Conservation (phyloP, 2,888 invertebrate genomes). For the Elegia similella region DNA sequence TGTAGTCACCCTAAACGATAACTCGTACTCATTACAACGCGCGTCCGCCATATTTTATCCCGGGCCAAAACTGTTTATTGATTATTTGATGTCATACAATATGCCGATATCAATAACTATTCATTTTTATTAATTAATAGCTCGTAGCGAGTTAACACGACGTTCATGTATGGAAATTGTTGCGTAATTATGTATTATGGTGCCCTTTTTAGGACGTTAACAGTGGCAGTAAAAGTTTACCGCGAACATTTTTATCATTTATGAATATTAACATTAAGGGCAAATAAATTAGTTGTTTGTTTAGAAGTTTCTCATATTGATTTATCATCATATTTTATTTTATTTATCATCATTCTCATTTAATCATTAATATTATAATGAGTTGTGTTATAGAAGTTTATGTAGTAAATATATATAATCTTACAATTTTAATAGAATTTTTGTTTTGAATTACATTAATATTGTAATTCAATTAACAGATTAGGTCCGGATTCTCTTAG, state of each 20-base stretch:
- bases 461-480: too few species aligned
- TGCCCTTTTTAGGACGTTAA: conserved; percentile 8
- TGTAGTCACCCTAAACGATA: conserved; percentile 8
- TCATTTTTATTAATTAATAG: conserved; percentile 7
- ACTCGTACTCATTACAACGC: not conserved
- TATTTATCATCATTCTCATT: too few species aligned
- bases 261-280: not conserved
- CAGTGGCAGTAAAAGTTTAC: not conserved
- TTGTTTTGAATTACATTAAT: too few species aligned
- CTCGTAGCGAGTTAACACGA: conserved; percentile 7
- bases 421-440: too few species aligned
- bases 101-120: conserved; percentile 5
- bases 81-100: conserved; percentile 3
- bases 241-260: conserved; percentile 2
- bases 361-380: too few species aligned
- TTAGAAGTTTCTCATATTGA: too few species aligned
- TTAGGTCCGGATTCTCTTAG: too few species aligned
- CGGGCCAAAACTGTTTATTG: conserved; percentile 1
- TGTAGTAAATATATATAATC: too few species aligned
- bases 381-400: too few species aligned
- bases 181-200: not conserved
- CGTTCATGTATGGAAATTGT: conserved; percentile 6
- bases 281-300: too few species aligned
- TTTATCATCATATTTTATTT: too few species aligned
- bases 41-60: conserved; percentile 7